Evolutionary conservation across 2,888 invertebrate species (phyloP), one percentile per base, ranked within the genome.

Genomic region (Callinectes sapidus): DNA sequence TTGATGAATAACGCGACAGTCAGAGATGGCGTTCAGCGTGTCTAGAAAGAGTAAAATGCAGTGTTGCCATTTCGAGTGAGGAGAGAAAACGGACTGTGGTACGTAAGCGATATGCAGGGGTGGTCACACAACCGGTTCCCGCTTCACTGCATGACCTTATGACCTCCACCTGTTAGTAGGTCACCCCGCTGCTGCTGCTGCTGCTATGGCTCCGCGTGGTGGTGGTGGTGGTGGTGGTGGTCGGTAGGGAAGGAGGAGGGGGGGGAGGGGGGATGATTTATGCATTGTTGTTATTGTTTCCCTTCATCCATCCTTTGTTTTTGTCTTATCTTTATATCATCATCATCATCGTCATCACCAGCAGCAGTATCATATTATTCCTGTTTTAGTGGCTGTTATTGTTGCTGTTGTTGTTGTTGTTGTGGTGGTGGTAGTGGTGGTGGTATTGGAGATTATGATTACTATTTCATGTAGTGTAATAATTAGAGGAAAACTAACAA

Each of bases 151-250:
- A 8, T 71, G 71, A 71, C 71, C 71, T 71, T 71, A 28, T 71
- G 71, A 71, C 71, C 71, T 71, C 71, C 48, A 48, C 48, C 48
- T 28, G 71, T 10, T 10, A 71, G 71, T 71, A 71, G 71, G 71
- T 71, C 71, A 71, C 71, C 71, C 13, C 61, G 61, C 71, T 71
- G 71, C n/a, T 71, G 71, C 28, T 71, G 61, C 23, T n/a, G 71
- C n/a, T n/a, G 71, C n/a, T 66, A n/a, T 23, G 23, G 28, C 28
- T 71, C 61, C 23, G 71, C n/a, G n/a, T 71, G 28, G 28, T n/a
- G n/a, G 28, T 71, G 48, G 8, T 48, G 48, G 48, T 48, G 10
- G 48, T 48, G 48, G 48, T 48, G 48, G 48, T 5, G 48, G 48
- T 2, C 5, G 28, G 39, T 39, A 5, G 39, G 39, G 39, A 39